Conservation (phyloP, 1,140 invertebrate genomes). For the Caenorhabditis latens region DNA sequence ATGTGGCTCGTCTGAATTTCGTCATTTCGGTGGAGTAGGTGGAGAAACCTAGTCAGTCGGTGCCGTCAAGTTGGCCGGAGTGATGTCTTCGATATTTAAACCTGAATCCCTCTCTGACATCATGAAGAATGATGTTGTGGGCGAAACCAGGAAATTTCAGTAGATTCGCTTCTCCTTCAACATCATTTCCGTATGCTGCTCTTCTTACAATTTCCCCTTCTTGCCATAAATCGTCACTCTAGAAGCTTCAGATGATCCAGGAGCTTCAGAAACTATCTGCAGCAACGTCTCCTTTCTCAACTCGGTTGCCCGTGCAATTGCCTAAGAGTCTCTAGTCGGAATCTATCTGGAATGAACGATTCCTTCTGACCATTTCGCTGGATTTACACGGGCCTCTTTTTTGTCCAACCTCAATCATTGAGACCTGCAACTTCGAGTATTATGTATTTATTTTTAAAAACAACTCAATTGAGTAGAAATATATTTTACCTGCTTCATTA, state of each 20-base stretch:
- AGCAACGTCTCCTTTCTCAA: neutral
- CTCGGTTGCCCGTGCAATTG: neutral
- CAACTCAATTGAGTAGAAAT: too few species aligned
- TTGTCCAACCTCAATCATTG: neutral
- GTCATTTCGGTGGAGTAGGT: too few species aligned
- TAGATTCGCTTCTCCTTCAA: neutral
- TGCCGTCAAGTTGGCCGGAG: too few species aligned
- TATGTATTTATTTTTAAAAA: too few species aligned
- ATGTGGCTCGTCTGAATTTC: too few species aligned
- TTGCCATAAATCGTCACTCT: neutral
- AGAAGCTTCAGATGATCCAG: too few species aligned
- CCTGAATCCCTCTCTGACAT: too few species aligned
- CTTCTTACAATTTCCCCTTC: slow-evolving; percentile 15
- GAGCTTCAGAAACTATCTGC: neutral
- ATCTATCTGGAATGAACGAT: neutral
- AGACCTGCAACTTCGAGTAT: too few species aligned
- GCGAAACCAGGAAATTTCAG: neutral
- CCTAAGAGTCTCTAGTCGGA: neutral
- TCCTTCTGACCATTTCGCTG: neutral
- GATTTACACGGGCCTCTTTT: neutral
- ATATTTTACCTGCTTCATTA: too few species aligned
- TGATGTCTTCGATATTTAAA: too few species aligned
- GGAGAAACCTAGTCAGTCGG: too few species aligned
- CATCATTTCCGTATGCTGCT: slow-evolving; percentile 24
- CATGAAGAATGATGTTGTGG: too few species aligned